A percentile compares a stretch with the other conserved stretches of the same genome.
Evolutionary conservation across 2,797 vertebrate genomes (phyloP).

Genomic region (Zonotrichia albicollis): DNA sequence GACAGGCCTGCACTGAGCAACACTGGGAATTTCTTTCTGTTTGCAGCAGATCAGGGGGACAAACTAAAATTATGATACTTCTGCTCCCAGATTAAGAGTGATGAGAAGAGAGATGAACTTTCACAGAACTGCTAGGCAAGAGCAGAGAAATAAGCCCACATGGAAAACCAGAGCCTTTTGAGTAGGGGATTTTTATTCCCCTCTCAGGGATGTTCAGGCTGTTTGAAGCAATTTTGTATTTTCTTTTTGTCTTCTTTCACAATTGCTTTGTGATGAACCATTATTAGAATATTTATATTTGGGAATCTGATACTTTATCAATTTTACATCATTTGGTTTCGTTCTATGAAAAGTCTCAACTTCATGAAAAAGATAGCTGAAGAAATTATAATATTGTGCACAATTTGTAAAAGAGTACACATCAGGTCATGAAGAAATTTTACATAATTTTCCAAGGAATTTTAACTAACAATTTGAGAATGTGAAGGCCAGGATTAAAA

Average conservation of each 20-base stretch:
- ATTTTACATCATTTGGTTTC: neutral
- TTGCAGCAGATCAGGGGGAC: neutral
- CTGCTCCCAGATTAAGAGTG: neutral
- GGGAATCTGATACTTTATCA: neutral
- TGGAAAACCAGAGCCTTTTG: neutral
- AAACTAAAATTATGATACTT: neutral
- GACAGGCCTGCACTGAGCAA: neutral
- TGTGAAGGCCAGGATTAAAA: neutral
- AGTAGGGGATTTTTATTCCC: neutral
- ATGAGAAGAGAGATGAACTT: neutral
- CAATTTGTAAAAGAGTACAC: neutral
- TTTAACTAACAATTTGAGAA: neutral
- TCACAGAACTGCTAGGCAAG: neutral
- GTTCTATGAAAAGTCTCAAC: neutral
- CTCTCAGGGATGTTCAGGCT: neutral
- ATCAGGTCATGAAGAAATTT: neutral
- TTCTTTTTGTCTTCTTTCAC: neutral
- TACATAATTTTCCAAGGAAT: neutral
- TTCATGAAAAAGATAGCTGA: neutral
- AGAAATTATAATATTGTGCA: neutral
- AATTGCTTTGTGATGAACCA: neutral
- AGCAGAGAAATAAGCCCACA: neutral
- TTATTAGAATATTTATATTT: neutral
- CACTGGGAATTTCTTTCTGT: neutral
- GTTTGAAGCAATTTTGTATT: neutral